These are phyloP conservation scores for Leptopilina drosophilae DNA, from an alignment of 2,888 invertebrate genomes.

Conservation along the genomic window DNA sequence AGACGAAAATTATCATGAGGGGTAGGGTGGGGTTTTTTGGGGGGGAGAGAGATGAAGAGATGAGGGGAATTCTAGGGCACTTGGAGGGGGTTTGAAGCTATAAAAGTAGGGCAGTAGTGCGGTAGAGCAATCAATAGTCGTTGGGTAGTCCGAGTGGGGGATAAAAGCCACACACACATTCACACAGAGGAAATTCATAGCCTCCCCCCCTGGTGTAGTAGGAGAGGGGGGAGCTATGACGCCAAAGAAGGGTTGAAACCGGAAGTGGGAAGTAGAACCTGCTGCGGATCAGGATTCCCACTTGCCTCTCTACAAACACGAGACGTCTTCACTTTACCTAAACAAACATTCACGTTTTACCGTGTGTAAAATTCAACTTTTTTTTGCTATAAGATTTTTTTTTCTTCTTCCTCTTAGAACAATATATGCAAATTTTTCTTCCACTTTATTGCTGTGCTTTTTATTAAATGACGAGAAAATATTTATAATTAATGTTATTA, in stretches of 20 bases:
- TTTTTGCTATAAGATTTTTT: not conserved
- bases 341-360: conserved; percentile 17
- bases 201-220: not conserved
- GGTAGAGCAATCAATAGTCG: conserved; percentile 75
- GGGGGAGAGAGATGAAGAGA: not conserved
- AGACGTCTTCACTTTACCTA: conserved; percentile 14
- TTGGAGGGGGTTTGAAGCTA: conserved; percentile 62
- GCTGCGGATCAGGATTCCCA: conserved; percentile 36
- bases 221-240: conserved; percentile 16
- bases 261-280: conserved; percentile 43
- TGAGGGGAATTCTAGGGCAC: conserved; percentile 40
- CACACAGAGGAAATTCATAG: conserved; percentile 40
- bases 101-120: conserved; percentile 76
- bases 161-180: conserved; percentile 58
- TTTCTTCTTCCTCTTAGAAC: not conserved
- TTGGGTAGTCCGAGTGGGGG: conserved; percentile 66
- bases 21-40: no score
- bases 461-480: no score
- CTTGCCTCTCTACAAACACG: conserved; percentile 18
- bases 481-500: no score
- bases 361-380: not conserved
- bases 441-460: not conserved
- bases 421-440: not conserved
- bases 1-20: conserved; percentile 27
- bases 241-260: conserved; percentile 35